Base-by-base conservation (phyloP, 1,140 invertebrate species). In the Mizuhopecten yessoensis region DNA sequence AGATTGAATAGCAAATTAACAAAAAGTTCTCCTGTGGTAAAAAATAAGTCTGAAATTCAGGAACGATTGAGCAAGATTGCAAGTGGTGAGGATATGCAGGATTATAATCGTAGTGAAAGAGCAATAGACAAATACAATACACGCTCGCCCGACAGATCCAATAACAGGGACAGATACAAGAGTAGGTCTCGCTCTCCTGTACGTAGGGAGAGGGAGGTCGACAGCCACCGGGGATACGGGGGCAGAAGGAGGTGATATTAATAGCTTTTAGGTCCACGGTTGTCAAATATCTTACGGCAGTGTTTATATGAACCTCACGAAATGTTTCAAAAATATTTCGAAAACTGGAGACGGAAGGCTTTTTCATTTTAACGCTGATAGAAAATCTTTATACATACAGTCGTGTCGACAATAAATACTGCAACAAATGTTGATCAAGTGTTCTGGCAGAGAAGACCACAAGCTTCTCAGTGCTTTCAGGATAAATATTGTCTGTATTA, bases 31-130 rank as follows among this genome's bases (percentile, higher is more conserved):
- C 23, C 23, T 75, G n/a, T n/a, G 23, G n/a, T 29, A 75, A 75
- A 75, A 75, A 75, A n/a, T n/a, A n/a, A 75, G n/a, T 75, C 57
- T 2, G 29, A 75, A 75, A 75, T 75, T 29, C 57, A 75, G n/a
- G 57, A 75, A 29, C 23, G n/a, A 29, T 17, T 75, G 57, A 75
- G 57, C n/a, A 75, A 75, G 11, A 75, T 75, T 17, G 57, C 57
- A 29, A 75, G 57, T 75, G 57, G n/a, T 1, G 57, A 75, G 3
- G 23, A 29, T 75, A 17, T 75, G 0, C 23, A 75, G 57, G 57
- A 75, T n/a, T 75, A 75, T 29, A n/a, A 75, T 75, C 57, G 57
- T 29, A 29, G 57, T 75, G 57, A 75, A n/a, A 75, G 57, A 75
- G 57, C 0, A n/a, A 9, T 2, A 17, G 57, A 75, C n/a, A n/a